Evolutionary conservation across 1,140 invertebrate genomes (phyloP).

Genomic region (Paraescarpia echinospica): DNA sequence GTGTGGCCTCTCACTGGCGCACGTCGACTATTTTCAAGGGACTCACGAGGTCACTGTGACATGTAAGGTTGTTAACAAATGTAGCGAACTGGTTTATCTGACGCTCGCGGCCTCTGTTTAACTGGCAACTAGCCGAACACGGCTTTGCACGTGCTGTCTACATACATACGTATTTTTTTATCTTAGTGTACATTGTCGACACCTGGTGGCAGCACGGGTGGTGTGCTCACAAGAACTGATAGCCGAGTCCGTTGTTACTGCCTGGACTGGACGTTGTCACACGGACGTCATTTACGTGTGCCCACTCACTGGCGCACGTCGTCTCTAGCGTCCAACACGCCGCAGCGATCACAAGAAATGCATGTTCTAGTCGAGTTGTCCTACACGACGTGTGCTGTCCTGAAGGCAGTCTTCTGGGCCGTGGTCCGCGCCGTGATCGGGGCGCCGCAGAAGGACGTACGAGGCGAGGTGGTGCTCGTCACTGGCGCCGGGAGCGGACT

Average conservation of each 20-base stretch:
- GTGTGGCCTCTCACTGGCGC: too few relatives aligned
- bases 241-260: not conserved
- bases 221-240: not conserved
- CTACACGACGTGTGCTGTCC: conserved; percentile 36
- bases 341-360: conserved; percentile 22
- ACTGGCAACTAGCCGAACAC: too few relatives aligned
- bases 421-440: conserved; percentile 42
- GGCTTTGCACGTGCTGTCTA: too few relatives aligned
- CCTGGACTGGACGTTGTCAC: not conserved
- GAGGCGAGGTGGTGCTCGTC: conserved; percentile 66
- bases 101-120: too few relatives aligned
- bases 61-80: too few relatives aligned
- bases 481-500: conserved; percentile 69
- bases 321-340: not conserved
- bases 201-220: not conserved
- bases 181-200: not conserved
- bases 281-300: not conserved
- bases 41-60: too few relatives aligned
- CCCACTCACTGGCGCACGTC: not conserved
- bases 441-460: conserved; percentile 59
- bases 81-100: too few relatives aligned
- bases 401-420: conserved; percentile 37
- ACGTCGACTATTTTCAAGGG: too few relatives aligned
- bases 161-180: not conserved
- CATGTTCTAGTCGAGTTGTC: conserved; percentile 41